Evolutionary conservation across 1,140 invertebrate genomes (phyloP).

Genomic region (Achatina immaculata): DNA sequence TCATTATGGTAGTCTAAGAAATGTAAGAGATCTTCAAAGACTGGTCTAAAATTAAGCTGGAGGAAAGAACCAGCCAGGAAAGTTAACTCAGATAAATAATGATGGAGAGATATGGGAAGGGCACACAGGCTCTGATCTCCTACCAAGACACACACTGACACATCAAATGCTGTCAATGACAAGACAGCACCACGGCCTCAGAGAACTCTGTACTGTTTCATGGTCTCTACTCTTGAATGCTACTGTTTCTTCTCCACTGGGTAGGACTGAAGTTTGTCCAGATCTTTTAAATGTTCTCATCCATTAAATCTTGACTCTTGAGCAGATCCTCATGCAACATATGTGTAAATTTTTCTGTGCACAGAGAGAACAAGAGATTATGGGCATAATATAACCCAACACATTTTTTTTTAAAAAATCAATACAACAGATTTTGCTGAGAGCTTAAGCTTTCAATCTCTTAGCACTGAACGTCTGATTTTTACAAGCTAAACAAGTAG

Average conservation of each 20-base stretch:
- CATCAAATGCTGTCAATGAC: not conserved
- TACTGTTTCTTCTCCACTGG: not conserved
- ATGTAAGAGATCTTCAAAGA: not conserved
- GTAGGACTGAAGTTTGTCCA: not conserved
- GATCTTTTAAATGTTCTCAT: not conserved
- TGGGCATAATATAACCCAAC: not conserved
- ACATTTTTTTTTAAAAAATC: not conserved
- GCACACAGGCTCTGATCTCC: not conserved
- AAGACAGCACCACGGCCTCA: not conserved
- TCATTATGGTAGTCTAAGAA: too few species aligned
- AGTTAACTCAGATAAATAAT: not conserved
- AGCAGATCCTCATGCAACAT: conserved; percentile 42
- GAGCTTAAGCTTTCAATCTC: too few species aligned
- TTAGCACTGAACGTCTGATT: too few species aligned
- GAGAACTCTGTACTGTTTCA: not conserved
- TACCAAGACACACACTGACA: not conserved
- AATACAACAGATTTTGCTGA: too few species aligned
- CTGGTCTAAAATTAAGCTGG: not conserved
- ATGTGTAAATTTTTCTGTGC: conserved; percentile 48
- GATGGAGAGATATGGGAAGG: not conserved
- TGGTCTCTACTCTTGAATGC: not conserved
- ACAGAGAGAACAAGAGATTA: not conserved
- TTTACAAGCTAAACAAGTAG: too few species aligned
- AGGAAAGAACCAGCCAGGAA: not conserved
- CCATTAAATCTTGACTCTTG: not conserved